Conservation (phyloP, 2,888 invertebrate genomes). For the Mechanitis mazaeus region DNA sequence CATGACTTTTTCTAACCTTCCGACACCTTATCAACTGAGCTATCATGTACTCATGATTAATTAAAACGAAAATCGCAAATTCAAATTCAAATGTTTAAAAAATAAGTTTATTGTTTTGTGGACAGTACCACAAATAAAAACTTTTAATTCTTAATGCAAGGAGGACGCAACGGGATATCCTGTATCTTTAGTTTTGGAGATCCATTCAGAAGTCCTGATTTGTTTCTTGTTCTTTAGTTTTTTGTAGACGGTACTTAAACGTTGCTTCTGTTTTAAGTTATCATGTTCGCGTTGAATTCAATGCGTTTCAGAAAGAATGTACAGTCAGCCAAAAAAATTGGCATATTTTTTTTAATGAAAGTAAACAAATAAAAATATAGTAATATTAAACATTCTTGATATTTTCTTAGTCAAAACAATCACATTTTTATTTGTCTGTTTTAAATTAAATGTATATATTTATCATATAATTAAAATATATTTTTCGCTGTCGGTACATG, state of each 20-base stretch:
- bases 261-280: constrained; percentile 46
- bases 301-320: constrained; percentile 44
- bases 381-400: no score
- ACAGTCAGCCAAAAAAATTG: constrained; percentile 30
- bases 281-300: constrained; percentile 57
- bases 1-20: no score
- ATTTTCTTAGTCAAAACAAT: no score
- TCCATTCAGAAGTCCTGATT: constrained; percentile 38
- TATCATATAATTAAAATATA: no score
- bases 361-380: no score
- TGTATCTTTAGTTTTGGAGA: constrained; percentile 33
- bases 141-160: constrained; percentile 15
- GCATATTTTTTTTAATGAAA: background rate
- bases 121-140: constrained; percentile 1
- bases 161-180: constrained; percentile 33
- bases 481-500: constrained; percentile 20
- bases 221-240: constrained; percentile 31
- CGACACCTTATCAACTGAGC: no score
- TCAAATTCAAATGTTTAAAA: background rate
- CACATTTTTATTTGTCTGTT: background rate
- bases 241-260: constrained; percentile 36
- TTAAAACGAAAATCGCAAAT: no score
- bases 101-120: background rate
- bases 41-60: no score
- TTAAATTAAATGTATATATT: background rate